phyloP scores from a whole-genome alignment of 2,113 vertebrate species.

The Fulmarus glacialis region DNA sequence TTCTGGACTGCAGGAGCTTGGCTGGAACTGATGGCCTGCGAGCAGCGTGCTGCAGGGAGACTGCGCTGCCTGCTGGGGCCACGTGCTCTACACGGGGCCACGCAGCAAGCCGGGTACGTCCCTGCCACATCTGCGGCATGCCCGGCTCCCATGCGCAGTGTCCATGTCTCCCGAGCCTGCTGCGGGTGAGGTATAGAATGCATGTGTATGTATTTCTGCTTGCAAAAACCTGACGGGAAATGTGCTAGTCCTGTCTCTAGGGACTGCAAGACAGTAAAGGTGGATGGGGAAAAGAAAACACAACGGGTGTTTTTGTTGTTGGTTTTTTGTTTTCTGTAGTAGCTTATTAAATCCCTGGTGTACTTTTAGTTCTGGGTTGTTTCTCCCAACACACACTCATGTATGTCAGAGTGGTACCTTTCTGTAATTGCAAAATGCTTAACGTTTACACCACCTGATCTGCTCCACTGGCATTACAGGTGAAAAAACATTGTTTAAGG shows the following conservation, averaged over 20 bases:
- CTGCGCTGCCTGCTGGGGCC: accelerated
- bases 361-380: neutral
- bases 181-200: neutral
- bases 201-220: neutral
- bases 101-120: accelerated
- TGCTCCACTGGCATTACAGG: neutral
- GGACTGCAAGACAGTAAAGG: neutral
- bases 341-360: neutral
- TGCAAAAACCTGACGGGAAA: neutral
- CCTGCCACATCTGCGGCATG: accelerated
- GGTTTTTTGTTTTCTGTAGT: neutral
- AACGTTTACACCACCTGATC: neutral
- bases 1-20: neutral
- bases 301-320: accelerated
- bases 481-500: neutral
- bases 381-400: neutral
- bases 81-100: accelerated
- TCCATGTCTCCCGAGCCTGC: neutral
- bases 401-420: neutral
- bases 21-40: neutral
- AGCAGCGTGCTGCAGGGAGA: accelerated
- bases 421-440: neutral
- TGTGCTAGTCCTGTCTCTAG: neutral
- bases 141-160: accelerated
- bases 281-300: neutral